These are phyloP conservation scores for Antheraea pernyi DNA, from an alignment of 1,140 invertebrate genomes.

Conservation along the genomic window DNA sequence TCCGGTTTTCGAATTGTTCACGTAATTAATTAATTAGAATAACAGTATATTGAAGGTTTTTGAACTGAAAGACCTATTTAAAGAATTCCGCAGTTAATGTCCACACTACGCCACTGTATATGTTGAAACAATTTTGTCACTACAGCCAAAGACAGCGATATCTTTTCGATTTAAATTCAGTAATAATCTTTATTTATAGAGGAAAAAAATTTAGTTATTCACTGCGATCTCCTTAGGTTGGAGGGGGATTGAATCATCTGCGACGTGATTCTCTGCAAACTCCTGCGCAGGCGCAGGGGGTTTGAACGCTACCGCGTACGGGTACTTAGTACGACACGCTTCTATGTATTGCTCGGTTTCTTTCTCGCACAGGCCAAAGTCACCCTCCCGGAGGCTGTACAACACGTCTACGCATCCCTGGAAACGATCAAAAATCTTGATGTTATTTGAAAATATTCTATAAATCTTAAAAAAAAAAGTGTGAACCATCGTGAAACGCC, in stretches of 20 bases:
- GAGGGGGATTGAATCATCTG: constrained; percentile 25
- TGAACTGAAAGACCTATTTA: no score
- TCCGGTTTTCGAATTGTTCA: no score
- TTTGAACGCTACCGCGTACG: constrained; percentile 86
- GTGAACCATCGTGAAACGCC: no score
- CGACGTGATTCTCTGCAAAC: constrained; percentile 31
- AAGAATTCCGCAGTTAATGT: no score
- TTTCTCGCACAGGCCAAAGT: constrained; percentile 87
- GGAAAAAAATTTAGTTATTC: constrained; percentile 35
- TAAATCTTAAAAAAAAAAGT: no score
- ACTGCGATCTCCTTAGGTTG: constrained; percentile 41
- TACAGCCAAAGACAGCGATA: background rate
- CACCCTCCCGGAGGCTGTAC: constrained; percentile 86
- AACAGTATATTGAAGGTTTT: no score
- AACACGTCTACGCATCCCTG: constrained; percentile 90
- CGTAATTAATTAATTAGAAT: no score
- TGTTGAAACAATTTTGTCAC: background rate
- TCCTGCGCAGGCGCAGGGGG: constrained; percentile 62
- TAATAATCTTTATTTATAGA: background rate
- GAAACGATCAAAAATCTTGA: constrained; percentile 29
- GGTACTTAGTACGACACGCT: constrained; percentile 87
- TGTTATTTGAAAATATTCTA: background rate
- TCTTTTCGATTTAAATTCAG: background rate
- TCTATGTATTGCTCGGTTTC: constrained; percentile 84
- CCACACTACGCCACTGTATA: background rate